Conservation (phyloP, 1,140 invertebrate genomes). For the Bombyx mandarina region DNA sequence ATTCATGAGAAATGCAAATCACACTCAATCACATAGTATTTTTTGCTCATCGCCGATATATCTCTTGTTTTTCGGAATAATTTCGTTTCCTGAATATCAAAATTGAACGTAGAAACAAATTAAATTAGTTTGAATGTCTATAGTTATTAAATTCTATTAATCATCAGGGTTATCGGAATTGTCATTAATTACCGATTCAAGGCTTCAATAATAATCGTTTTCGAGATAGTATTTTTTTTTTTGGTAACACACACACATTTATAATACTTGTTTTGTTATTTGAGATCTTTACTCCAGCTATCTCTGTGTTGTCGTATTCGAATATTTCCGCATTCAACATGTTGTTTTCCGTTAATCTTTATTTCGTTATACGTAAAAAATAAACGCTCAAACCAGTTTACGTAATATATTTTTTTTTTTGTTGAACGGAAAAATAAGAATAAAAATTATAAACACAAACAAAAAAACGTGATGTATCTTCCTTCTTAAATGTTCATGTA, state of each 20-base stretch:
- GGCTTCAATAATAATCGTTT: constrained; percentile 10
- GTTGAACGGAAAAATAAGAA: no score
- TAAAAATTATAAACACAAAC: background rate
- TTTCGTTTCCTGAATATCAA: no score
- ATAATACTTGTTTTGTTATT: constrained; percentile 9
- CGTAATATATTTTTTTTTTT: no score
- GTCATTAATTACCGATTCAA: constrained; percentile 18
- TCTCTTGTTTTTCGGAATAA: no score
- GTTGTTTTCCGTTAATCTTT: no score
- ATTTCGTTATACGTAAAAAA: no score
- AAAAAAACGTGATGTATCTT: constrained; percentile 15
- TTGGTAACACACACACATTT: constrained; percentile 15
- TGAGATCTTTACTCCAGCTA: background rate
- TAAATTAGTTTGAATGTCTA: constrained; percentile 2
- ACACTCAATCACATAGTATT: no score
- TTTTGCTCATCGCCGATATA: no score
- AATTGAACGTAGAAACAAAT: no score
- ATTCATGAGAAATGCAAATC: no score
- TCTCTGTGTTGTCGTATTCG: background rate
- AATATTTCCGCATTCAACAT: background rate
- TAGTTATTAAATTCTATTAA: constrained; percentile 11
- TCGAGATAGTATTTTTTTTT: constrained; percentile 9
- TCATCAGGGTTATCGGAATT: constrained; percentile 12
- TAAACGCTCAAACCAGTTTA: no score
- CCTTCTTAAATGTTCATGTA: constrained; percentile 3